Percentiles rank a stretch among this genome's conserved stretches.
These are phyloP conservation scores for Trisateles emortualis DNA, from an alignment of 2,888 invertebrate species.

Conservation along the genomic window DNA sequence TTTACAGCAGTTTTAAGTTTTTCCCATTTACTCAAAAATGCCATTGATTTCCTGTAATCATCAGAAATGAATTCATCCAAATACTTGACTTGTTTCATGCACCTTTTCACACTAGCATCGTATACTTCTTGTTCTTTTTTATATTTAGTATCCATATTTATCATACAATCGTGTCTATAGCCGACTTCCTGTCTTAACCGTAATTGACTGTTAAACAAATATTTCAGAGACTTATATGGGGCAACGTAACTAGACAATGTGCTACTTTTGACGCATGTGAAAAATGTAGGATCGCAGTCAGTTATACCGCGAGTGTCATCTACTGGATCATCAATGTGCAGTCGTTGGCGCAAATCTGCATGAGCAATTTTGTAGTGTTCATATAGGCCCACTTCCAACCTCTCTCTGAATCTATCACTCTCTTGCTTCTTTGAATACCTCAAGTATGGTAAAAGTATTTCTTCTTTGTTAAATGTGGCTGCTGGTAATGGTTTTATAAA, in stretches of 20 bases:
- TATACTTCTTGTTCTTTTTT: conserved; percentile 83
- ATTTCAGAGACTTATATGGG: conserved; percentile 64
- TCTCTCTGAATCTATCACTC: conserved; percentile 51
- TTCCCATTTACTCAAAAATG: conserved; percentile 82
- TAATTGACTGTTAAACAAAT: conserved; percentile 54
- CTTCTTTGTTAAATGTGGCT: conserved; percentile 55
- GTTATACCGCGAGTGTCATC: conserved; percentile 61
- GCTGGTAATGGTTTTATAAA: conserved; percentile 50
- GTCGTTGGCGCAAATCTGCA: conserved; percentile 57
- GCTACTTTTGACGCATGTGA: conserved; percentile 57
- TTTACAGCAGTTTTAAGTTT: conserved; percentile 72
- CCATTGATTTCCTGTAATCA: conserved; percentile 88
- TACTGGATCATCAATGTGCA: conserved; percentile 50
- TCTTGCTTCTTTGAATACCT: conserved; percentile 61
- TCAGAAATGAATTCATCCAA: conserved; percentile 88
- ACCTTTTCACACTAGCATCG: conserved; percentile 75
- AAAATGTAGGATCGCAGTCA: conserved; percentile 66
- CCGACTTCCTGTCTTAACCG: conserved; percentile 68
- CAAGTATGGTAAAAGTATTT: conserved; percentile 62
- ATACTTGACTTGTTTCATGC: conserved; percentile 82
- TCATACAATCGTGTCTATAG: conserved; percentile 76
- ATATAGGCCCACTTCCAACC: conserved; percentile 50
- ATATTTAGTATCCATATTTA: conserved; percentile 85
- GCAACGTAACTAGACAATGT: conserved; percentile 49
- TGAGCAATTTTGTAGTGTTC: conserved; percentile 67